Conservation (phyloP, 1,140 invertebrate species). For the Drosophila parabipectinata region DNA sequence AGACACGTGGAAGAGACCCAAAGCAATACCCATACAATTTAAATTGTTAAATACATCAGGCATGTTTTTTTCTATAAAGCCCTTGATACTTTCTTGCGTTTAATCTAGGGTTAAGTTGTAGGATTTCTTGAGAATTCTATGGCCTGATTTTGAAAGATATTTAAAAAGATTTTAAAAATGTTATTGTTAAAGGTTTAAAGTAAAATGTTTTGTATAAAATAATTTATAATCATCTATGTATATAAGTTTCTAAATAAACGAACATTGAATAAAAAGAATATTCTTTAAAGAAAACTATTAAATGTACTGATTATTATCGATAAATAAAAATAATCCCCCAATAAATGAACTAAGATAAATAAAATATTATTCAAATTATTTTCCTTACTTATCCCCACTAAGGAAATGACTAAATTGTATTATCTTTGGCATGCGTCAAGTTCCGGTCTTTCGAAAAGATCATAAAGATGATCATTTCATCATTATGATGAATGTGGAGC, state of each 20-base stretch:
- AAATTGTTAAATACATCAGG: not conserved
- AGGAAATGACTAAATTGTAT: slow-evolving; percentile 38
- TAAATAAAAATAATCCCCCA: no score
- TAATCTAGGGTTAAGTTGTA: no score
- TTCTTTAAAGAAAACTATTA: no score
- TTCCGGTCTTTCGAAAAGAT: slow-evolving; percentile 48
- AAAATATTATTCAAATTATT: not conserved
- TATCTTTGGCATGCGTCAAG: slow-evolving; percentile 71
- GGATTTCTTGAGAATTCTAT: not conserved
- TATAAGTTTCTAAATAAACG: no score
- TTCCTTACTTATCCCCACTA: not conserved
- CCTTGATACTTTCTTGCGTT: not conserved
- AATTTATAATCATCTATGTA: no score
- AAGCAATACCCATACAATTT: not conserved
- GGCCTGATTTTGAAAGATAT: not conserved
- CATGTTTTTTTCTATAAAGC: not conserved
- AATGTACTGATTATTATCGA: no score
- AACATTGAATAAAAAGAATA: no score
- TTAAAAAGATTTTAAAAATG: no score
- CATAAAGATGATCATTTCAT: slow-evolving; percentile 52
- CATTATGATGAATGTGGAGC: slow-evolving; percentile 58
- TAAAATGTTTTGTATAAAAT: no score
- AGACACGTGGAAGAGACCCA: slow-evolving; percentile 13
- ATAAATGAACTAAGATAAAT: no score
- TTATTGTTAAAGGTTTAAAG: no score